Evolutionary conservation across 1,140 invertebrate species (phyloP).

Genomic region (Diorhabda carinulata): DNA sequence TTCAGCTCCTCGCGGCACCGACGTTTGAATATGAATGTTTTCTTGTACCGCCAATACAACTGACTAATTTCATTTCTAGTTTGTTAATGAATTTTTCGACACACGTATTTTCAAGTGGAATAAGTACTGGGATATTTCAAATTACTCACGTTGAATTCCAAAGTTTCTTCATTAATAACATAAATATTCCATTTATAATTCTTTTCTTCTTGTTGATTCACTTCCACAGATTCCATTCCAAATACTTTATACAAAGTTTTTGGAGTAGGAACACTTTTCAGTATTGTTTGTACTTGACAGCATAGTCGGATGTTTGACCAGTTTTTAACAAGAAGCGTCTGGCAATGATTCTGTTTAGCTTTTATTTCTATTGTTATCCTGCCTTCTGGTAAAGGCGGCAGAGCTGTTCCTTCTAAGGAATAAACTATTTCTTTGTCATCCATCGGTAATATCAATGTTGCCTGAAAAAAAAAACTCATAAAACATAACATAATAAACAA

Average conservation of each 20-base stretch:
- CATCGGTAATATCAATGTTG: conserved; percentile 21
- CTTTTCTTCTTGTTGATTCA: conserved; percentile 21
- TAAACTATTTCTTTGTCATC: conserved; percentile 29
- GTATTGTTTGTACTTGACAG: conserved; percentile 31
- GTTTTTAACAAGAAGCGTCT: conserved; percentile 27
- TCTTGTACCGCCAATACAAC: neutral
- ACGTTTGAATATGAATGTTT: neutral
- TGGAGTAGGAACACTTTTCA: conserved; percentile 18
- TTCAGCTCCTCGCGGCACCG: neutral
- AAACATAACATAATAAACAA: no score
- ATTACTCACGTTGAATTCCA: conserved; percentile 30
- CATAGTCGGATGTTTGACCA: conserved; percentile 32
- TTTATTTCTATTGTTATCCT: conserved; percentile 28
- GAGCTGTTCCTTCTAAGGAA: conserved; percentile 25
- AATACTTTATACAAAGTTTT: conserved; percentile 31
- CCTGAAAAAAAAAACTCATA: conserved; percentile 24
- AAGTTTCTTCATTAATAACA: conserved; percentile 30
- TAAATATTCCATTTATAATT: conserved; percentile 35
- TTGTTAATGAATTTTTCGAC: neutral
- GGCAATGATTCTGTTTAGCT: conserved; percentile 29
- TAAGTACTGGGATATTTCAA: neutral
- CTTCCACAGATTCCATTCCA: conserved; percentile 28
- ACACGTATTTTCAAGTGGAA: neutral
- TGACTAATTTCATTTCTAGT: neutral
- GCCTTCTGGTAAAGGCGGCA: conserved; percentile 22